Percentiles rank a stretch among this genome's conserved stretches.
Conservation (phyloP, 2,888 invertebrate genomes). For the Drosophila mimica region DNA sequence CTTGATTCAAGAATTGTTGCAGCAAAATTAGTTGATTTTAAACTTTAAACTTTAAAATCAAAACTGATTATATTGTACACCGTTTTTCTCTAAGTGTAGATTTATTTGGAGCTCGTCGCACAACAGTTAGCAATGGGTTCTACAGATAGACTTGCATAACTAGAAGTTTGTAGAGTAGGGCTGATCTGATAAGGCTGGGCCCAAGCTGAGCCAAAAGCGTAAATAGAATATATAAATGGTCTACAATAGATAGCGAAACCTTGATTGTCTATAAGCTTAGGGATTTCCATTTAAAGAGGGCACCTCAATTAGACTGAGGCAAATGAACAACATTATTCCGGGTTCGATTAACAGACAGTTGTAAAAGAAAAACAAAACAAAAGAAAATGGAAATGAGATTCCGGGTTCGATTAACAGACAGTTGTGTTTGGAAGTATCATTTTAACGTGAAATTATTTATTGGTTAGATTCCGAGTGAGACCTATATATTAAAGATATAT, state of each 20-base stretch:
- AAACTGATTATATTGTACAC: background rate
- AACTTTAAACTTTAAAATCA: background rate
- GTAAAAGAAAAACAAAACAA: too few relatives aligned
- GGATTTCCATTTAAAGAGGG: slow-evolving; percentile 8
- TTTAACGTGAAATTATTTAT: background rate
- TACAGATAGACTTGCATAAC: slow-evolving; percentile 3
- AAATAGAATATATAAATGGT: slow-evolving; percentile 17
- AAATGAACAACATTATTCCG: background rate
- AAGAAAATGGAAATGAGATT: too few relatives aligned
- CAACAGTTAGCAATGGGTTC: background rate
- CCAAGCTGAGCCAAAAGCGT: slow-evolving; percentile 40
- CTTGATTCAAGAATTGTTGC: background rate
- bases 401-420: too few relatives aligned
- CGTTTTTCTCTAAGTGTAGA: background rate
- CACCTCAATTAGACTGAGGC: background rate
- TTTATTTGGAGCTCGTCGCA: background rate
- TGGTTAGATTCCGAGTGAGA: background rate
- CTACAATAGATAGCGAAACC: slow-evolving; percentile 16
- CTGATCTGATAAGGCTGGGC: slow-evolving; percentile 27
- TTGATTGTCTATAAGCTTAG: slow-evolving; percentile 13
- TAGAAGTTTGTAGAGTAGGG: slow-evolving; percentile 7
- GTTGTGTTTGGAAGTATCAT: background rate
- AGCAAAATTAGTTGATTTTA: background rate
- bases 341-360: background rate
- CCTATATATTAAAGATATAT: background rate